Conservation (phyloP, 2,797 vertebrate genomes). For the Sebastes cheni region DNA sequence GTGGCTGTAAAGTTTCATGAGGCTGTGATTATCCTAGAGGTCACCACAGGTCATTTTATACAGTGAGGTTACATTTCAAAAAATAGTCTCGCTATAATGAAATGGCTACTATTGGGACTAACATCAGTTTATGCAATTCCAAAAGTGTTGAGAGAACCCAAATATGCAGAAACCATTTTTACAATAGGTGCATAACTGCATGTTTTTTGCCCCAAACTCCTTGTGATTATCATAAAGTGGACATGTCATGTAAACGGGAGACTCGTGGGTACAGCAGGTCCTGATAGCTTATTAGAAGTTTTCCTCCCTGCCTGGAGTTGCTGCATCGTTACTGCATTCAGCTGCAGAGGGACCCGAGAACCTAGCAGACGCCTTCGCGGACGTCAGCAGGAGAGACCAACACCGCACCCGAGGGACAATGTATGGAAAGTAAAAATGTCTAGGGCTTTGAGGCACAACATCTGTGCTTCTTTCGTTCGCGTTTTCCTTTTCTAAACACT, state of each 20-base stretch:
- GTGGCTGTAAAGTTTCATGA: no score
- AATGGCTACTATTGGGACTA: no score
- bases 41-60: no score
- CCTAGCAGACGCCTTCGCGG: neutral
- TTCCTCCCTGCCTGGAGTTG: slow-evolving; percentile 9
- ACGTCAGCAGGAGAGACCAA: slow-evolving; percentile 18
- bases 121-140: no score
- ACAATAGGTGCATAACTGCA: rapidly evolving
- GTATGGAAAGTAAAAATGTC: slow-evolving; percentile 18
- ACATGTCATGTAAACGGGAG: no score
- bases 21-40: no score
- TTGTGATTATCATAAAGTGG: no score
- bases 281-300: slow-evolving; percentile 37
- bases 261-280: no score
- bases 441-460: neutral
- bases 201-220: no score
- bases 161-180: no score
- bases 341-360: slow-evolving; percentile 14
- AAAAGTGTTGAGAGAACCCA: rapidly evolving
- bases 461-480: neutral
- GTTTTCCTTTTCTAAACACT: neutral
- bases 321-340: neutral
- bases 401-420: neutral
- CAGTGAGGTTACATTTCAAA: rapidly evolving
- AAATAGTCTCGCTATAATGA: no score